Percentiles rank a stretch among this genome's conserved stretches.
phyloP scores from a whole-genome alignment of 2,888 invertebrate species.

The Drosophila quinaria region DNA sequence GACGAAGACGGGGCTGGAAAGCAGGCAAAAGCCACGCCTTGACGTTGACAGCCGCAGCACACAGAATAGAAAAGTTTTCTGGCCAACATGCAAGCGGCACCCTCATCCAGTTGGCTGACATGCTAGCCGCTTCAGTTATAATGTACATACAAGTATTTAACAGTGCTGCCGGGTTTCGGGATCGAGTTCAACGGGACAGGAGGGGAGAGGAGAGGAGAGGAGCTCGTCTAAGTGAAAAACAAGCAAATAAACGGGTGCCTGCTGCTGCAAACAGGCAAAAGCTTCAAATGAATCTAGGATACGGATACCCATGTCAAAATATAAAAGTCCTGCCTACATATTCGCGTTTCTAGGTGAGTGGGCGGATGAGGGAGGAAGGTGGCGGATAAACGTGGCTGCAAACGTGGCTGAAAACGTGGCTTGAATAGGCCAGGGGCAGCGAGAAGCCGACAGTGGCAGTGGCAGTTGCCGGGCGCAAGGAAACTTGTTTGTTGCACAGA shows the following conservation, averaged over 20 bases:
- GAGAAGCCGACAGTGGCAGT: conserved; percentile 23
- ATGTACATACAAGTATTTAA: conserved; percentile 70
- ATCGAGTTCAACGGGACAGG: conserved; percentile 7
- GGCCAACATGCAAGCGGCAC: conserved; percentile 62
- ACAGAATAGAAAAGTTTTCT: conserved; percentile 62
- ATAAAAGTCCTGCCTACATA: conserved; percentile 46
- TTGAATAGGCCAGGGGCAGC: conserved; percentile 58
- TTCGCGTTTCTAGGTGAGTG: conserved; percentile 35
- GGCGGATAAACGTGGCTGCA: neutral
- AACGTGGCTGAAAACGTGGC: neutral
- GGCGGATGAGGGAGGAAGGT: conserved; percentile 4
- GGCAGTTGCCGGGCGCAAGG: conserved; percentile 46
- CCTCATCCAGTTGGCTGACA: conserved; percentile 71
- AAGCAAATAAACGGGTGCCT: conserved; percentile 60
- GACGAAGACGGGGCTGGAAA: neutral
- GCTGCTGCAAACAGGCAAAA: conserved; percentile 50
- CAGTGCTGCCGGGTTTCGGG: conserved; percentile 38
- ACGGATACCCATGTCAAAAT: conserved; percentile 78
- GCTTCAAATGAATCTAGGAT: conserved; percentile 72
- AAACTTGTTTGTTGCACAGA: conserved; percentile 81
- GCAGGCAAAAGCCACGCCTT: conserved; percentile 63
- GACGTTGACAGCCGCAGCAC: conserved; percentile 68
- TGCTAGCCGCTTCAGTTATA: conserved; percentile 53
- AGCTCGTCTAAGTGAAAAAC: conserved; percentile 49
- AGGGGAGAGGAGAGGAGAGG: neutral